Base-by-base conservation (phyloP, 2,888 invertebrate genomes). In the Epinotia nisella region DNA sequence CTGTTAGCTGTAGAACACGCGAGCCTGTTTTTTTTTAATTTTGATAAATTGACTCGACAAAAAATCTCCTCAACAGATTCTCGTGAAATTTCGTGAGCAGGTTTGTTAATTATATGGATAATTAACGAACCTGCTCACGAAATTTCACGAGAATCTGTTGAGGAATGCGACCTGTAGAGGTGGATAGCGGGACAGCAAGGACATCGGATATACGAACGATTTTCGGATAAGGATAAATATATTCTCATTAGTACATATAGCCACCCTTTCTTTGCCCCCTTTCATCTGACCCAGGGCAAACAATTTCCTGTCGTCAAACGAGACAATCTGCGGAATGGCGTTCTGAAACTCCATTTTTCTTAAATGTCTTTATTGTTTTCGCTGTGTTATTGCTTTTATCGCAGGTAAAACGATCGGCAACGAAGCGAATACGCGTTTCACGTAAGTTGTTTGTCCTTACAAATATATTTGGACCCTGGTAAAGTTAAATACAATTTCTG, bases 301-400 rank as follows among this genome's bases (percentile, higher is more conserved):
- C 70, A 70, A 70, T 74, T 70, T 74, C 74, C 74, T 60, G 61
- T 17, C 39, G 45, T 59, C 60, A 35, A 53, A 56, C 29, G 41
- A 62, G 66, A 51, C 60, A 53, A 66, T 66, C 61, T 66, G 55
- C 41, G 45, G 29, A 64, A 58, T 13, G 51, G 60, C 41, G 10
- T 41, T 55, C 55, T 45, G 66, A 65, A 66, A 70, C 56, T 51
- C 66, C 39, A 24, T 68, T 64, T 41, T 64, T 64, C 64, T 21
- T 41, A 60, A 66, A 59, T 58, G 60, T 24, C 24, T 64, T 71
- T 66, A 71, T 66, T 60, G 59, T 71, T 65, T 35, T 45, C 56
- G 5, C 29, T 58, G 21, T 19, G 17, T 21, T 70, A 61, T 62
- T 55, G 61, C 17, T 70, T 69, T 68, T 61, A 61, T 41, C 56